These are phyloP conservation scores for Coenonympha arcania DNA, from an alignment of 2,888 invertebrate species.

Conservation along the genomic window DNA sequence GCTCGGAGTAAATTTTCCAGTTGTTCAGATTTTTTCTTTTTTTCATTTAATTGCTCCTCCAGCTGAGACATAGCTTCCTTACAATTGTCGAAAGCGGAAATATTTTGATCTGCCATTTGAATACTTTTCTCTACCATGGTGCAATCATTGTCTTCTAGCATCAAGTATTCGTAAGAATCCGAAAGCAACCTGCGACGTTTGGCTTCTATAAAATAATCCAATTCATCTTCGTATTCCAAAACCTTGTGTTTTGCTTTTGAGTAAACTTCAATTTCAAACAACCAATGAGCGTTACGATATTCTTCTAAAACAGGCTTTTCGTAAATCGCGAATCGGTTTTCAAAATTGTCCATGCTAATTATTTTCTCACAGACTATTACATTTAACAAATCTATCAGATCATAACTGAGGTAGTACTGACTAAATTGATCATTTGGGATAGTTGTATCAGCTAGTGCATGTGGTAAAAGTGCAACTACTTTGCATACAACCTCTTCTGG, in stretches of 20 bases:
- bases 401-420: slow-evolving; percentile 54
- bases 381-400: slow-evolving; percentile 73
- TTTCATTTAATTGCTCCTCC: slow-evolving; percentile 63
- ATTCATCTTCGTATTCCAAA: slow-evolving; percentile 52
- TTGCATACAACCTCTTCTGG: slow-evolving; percentile 66
- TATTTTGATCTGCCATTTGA: slow-evolving; percentile 46
- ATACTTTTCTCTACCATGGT: slow-evolving; percentile 55
- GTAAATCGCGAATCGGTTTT: slow-evolving; percentile 72
- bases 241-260: slow-evolving; percentile 54
- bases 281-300: slow-evolving; percentile 74
- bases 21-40: slow-evolving; percentile 57
- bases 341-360: slow-evolving; percentile 57
- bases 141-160: slow-evolving; percentile 57
- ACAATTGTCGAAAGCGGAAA: slow-evolving; percentile 49
- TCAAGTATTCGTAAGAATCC: slow-evolving; percentile 54
- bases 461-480: slow-evolving; percentile 59
- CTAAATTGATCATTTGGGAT: slow-evolving; percentile 53
- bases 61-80: slow-evolving; percentile 58
- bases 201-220: slow-evolving; percentile 51
- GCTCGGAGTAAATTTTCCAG: slow-evolving; percentile 64
- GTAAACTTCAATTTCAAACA: slow-evolving; percentile 61
- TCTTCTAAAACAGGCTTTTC: slow-evolving; percentile 67
- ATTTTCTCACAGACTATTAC: slow-evolving; percentile 73
- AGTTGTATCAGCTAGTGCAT: slow-evolving; percentile 52
- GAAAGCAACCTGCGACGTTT: slow-evolving; percentile 62